A percentile compares a stretch with the other conserved stretches of the same genome.
Evolutionary conservation across 1,140 invertebrate genomes (phyloP).

Genomic region (Pogonognathellus flavescens): DNA sequence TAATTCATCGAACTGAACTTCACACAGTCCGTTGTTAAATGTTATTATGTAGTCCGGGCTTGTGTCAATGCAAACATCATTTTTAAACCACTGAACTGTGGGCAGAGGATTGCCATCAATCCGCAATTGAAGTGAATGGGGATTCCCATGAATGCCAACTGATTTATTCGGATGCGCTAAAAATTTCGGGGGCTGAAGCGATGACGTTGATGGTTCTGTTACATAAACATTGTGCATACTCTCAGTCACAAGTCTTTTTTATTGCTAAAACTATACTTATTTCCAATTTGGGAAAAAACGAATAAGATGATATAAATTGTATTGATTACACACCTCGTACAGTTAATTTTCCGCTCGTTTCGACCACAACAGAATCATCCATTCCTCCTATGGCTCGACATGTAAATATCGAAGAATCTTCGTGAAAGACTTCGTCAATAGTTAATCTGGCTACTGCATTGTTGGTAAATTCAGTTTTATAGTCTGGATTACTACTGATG

Average conservation of each 20-base stretch:
- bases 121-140: constrained; percentile 67
- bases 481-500: constrained; percentile 79
- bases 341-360: constrained; percentile 80
- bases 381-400: constrained; percentile 74
- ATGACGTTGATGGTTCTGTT: constrained; percentile 74
- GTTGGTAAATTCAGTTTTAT: constrained; percentile 73
- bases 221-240: not conserved
- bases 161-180: constrained; percentile 76
- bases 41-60: constrained; percentile 77
- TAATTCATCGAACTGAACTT: constrained; percentile 76
- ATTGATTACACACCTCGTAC: constrained; percentile 75
- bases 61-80: constrained; percentile 80
- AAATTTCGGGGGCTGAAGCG: constrained; percentile 78
- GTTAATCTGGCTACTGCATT: constrained; percentile 76
- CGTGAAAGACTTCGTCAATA: constrained; percentile 85
- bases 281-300: too few relatives aligned
- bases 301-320: not conserved
- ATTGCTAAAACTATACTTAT: too few relatives aligned
- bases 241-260: too few relatives aligned
- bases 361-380: constrained; percentile 79
- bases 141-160: constrained; percentile 76
- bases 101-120: constrained; percentile 83
- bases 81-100: constrained; percentile 84
- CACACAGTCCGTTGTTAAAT: constrained; percentile 72
- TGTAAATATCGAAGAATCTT: constrained; percentile 85